Conservation (phyloP, 2,797 vertebrate genomes). For the Discoglossus pictus region DNA sequence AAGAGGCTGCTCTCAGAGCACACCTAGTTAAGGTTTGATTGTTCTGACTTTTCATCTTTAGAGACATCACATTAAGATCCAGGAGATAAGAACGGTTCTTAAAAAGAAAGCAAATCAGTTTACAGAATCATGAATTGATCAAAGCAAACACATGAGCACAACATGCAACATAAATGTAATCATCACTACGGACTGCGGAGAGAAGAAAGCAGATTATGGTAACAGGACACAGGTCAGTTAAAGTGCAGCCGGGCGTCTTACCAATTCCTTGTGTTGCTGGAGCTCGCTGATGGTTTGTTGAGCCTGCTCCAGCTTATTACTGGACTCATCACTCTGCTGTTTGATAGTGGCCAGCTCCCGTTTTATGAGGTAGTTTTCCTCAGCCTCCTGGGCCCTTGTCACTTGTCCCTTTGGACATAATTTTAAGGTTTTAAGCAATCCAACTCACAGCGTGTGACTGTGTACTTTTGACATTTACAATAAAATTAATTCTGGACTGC, state of each 20-base stretch:
- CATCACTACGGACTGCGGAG: conserved; percentile 53
- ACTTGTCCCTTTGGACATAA: conserved; percentile 98
- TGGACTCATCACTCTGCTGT: conserved; percentile 94
- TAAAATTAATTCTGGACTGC: conserved; percentile 9
- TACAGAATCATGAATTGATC: conserved; percentile 15
- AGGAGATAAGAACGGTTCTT: too few species aligned
- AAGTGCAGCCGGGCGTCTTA: conserved; percentile 81
- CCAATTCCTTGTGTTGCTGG: conserved; percentile 85
- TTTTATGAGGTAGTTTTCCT: conserved; percentile 99
- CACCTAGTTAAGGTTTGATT: too few species aligned
- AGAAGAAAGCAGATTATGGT: conserved; percentile 52
- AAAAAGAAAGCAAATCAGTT: too few species aligned
- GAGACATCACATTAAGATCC: too few species aligned
- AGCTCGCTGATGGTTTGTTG: conserved; percentile 90
- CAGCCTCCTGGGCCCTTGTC: conserved; percentile 98
- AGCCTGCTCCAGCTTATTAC: conserved; percentile 92
- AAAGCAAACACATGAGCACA: conserved; percentile 57
- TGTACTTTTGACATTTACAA: conserved; percentile 5
- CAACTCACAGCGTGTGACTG: conserved; percentile 64
- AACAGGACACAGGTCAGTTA: conserved; percentile 56
- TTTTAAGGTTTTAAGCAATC: conserved; percentile 72
- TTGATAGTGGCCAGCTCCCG: conserved; percentile 97
- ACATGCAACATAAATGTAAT: too few species aligned
- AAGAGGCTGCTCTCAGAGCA: too few species aligned
- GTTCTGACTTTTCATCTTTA: too few species aligned